Evolutionary conservation across 2,797 vertebrate genomes (phyloP), one percentile per base, ranked within the genome.

Genomic region (Tadarida brasiliensis): DNA sequence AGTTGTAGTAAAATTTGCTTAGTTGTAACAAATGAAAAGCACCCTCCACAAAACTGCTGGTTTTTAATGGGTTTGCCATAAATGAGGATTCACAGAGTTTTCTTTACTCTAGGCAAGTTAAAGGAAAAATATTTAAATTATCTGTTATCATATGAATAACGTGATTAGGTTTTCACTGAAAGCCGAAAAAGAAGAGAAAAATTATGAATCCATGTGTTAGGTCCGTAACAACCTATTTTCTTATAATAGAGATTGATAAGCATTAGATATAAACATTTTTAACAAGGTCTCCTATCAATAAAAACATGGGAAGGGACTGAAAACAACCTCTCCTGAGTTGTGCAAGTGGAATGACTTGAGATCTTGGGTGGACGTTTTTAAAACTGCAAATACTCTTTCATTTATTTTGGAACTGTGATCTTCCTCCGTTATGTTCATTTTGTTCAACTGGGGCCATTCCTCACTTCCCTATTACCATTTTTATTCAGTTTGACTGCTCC

Each of bases 1-100:
- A 90, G 44, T 63, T 90, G 11, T 17, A 51, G 20, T 92, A 92
- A 94, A 67, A 93, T 87, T 87, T 77, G 30, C 17, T 94, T 76
- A 47, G 11, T 54, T 82, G n/a, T 65, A 49, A 35, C 63, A 94
- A 84, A 56, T 5, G 30, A 61, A 68, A 83, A 81, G 11, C 9
- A 49, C 68, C 4, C 11, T 56, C 39, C 15, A 61, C 3, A 76
- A 83, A 65, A 15, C 91, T 86, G 14, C 3, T 70, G 70, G 2
- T 74, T 67, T 84, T 88, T 77, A 70, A 24, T 76, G 26, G 5
- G 2, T 63, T 59, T 91, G 30, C 77, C 44, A 56, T 51, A 67
- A 82, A 87, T 89, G 63, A 87, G 9, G 44, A 59, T 65, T 86
- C 59, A 78, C 33, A 61, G 81, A 84, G 7, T 61, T 77, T 91